phyloP scores from a whole-genome alignment of 2,888 invertebrate genomes.

The Heliconius hortense region DNA sequence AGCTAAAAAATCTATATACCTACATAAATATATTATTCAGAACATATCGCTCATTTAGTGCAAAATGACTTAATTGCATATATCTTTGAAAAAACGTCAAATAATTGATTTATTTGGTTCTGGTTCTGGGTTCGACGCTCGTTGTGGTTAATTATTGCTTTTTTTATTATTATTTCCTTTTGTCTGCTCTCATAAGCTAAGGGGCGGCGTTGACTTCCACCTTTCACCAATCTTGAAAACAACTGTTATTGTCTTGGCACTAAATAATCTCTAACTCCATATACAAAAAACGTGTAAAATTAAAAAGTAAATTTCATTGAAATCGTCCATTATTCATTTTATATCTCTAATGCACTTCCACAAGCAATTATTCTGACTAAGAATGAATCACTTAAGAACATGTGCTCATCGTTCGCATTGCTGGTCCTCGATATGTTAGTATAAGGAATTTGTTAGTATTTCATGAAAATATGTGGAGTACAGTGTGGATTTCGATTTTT shows the following conservation, averaged over 20 bases:
- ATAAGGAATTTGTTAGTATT: not conserved
- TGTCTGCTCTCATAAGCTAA: too few species aligned
- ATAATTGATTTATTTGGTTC: too few species aligned
- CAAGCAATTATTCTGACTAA: constrained; percentile 21
- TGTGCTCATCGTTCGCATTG: constrained; percentile 4
- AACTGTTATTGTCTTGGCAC: not conserved
- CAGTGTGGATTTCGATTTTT: not conserved
- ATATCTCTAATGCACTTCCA: constrained; percentile 25
- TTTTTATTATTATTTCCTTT: too few species aligned
- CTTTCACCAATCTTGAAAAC: not conserved
- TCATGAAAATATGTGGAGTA: not conserved
- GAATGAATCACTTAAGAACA: constrained; percentile 18
- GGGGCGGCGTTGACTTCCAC: too few species aligned
- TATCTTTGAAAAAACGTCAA: too few species aligned
- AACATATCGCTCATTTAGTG: too few species aligned
- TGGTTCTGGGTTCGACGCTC: too few species aligned
- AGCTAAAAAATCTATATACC: too few species aligned
- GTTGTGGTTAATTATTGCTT: too few species aligned
- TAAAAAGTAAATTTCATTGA: not conserved
- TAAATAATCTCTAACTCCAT: not conserved
- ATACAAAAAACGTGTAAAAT: not conserved
- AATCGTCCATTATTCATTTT: not conserved
- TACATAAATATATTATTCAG: too few species aligned
- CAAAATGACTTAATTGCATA: too few species aligned
- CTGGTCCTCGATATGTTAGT: not conserved